phyloP scores from a whole-genome alignment of 2,113 vertebrate genomes.

The Octodon degus region DNA sequence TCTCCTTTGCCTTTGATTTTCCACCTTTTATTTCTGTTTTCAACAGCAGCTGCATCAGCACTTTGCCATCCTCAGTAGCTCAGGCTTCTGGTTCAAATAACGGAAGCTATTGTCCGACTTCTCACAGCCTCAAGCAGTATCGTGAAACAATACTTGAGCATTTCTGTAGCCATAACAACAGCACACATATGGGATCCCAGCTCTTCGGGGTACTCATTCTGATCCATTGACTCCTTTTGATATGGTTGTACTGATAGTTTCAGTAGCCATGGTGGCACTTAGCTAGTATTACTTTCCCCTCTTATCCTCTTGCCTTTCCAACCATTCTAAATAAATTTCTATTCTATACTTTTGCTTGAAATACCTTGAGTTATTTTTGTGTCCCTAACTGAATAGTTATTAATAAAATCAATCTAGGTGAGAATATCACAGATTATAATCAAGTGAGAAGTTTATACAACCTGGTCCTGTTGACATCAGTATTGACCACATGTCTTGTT shows the following conservation, averaged over 20 bases:
- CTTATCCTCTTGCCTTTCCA: neutral
- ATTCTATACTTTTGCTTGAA: neutral
- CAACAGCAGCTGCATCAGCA: neutral
- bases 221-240: neutral
- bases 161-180: neutral
- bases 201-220: neutral
- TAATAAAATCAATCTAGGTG: neutral
- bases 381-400: neutral
- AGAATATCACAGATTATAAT: neutral
- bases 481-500: neutral
- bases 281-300: neutral
- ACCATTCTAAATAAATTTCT: neutral
- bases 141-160: neutral
- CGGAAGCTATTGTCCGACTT: neutral
- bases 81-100: neutral
- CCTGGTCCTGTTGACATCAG: neutral
- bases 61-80: neutral
- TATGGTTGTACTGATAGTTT: neutral
- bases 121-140: neutral
- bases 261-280: neutral
- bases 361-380: neutral
- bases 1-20: neutral
- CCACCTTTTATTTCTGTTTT: neutral
- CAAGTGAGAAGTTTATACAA: neutral
- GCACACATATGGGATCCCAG: neutral